Evolutionary conservation across 1,140 invertebrate species (phyloP).

Genomic region (Megathymus violae): DNA sequence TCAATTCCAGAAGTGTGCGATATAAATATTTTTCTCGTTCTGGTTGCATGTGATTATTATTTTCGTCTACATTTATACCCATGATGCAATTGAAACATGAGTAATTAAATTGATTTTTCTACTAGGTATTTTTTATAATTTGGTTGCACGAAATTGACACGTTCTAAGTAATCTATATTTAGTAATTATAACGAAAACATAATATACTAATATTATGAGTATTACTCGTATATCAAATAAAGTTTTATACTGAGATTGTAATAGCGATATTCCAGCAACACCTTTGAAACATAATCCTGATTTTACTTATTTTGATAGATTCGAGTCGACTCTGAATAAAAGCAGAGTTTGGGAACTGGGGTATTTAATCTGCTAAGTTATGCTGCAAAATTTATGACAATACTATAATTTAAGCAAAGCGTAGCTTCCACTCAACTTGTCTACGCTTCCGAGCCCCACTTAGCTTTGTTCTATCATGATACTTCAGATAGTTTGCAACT

Average conservation of each 20-base stretch:
- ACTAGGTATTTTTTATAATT: too few relatives aligned
- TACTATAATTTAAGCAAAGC: constrained; percentile 6
- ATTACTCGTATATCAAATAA: too few relatives aligned
- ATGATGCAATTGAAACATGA: not conserved
- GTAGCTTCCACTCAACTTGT: constrained; percentile 26
- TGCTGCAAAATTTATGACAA: not conserved
- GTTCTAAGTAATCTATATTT: too few relatives aligned
- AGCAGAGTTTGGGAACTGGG: not conserved
- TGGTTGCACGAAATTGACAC: too few relatives aligned
- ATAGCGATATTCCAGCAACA: too few relatives aligned
- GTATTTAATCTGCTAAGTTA: constrained; percentile 2
- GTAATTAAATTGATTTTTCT: not conserved
- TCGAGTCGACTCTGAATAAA: too few relatives aligned
- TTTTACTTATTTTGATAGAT: too few relatives aligned
- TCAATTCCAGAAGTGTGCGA: too few relatives aligned
- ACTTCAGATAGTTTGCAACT: constrained; percentile 34
- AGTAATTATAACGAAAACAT: too few relatives aligned
- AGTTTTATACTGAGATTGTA: too few relatives aligned
- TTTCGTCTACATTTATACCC: not conserved
- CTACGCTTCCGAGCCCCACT: constrained; percentile 25
- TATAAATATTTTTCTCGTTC: not conserved
- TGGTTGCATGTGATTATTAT: not conserved
- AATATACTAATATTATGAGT: too few relatives aligned
- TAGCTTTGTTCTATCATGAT: constrained; percentile 36
- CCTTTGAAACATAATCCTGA: too few relatives aligned